Evolutionary conservation across 2,888 invertebrate genomes (phyloP), one percentile per base, ranked within the genome.

Genomic region (Stictocephala bisonia): DNA sequence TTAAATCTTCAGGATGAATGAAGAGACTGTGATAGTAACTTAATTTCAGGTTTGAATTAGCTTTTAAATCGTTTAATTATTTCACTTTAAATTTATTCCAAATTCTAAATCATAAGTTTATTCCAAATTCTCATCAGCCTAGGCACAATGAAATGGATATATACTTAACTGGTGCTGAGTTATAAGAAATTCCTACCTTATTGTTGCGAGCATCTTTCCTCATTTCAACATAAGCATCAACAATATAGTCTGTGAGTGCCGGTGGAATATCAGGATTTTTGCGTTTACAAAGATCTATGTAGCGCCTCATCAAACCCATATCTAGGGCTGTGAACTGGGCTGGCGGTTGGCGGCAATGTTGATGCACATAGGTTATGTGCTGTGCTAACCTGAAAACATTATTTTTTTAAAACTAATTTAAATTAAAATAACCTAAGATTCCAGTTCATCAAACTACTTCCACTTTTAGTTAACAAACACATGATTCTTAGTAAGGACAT

Each of bases 331-430:
- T 88, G 70, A 90, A 86, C 70, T 83, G 81, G 1, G 86, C 86
- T 1, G 93, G 93, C 11, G 99, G 99, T 84, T 99, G 96, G 71
- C 89, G 88, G 78, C 90, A 90, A 85, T 97, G 92, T 82, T 94
- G 94, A 85, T 99, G 99, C 40, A 99, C 99, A 84, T 96, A 97
- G 0, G 99, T 95, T 74, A 99, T 99, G 85, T 99, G 99, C 83
- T 97, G 93, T 11, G 99, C 99, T 73, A 99, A 86, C 80, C 95
- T 81, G 75, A 20, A 64, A 73, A 58, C 22, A 41, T 60, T 24
- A 24, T 6, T 7, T 35, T 29, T 7, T 56, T 27, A 18, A 41
- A 7, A 31, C 20, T 31, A 60, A n/a, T n/a, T 22, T 31, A 7
- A 15, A 40, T 26, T 44, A 40, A 51, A 51, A 72, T 31, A 29